Percentiles rank a stretch among this genome's conserved stretches.
Evolutionary conservation across 2,888 invertebrate species (phyloP).

Genomic region (Trachelus tabidus): DNA sequence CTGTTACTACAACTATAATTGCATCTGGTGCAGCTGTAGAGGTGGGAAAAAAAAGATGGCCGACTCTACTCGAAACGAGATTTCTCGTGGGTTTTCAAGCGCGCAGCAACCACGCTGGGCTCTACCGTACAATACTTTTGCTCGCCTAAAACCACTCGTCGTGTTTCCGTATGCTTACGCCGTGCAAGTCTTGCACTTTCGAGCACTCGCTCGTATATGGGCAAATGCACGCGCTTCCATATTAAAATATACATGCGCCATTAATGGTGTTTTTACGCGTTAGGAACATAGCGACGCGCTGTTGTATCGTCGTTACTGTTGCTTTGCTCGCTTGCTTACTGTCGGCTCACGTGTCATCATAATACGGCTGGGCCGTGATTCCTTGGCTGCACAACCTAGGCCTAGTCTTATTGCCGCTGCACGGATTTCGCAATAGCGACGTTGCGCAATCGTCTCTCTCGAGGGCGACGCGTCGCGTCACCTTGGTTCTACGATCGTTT

Average conservation of each 20-base stretch:
- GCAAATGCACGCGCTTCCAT: background rate
- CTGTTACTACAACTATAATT: background rate
- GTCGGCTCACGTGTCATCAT: background rate
- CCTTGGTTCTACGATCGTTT: background rate
- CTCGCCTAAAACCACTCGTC: background rate
- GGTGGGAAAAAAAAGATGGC: background rate
- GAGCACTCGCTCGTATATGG: background rate
- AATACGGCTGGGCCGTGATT: background rate
- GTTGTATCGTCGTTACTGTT: background rate
- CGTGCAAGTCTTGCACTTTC: background rate
- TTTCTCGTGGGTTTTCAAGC: slow-evolving; percentile 21
- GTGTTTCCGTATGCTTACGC: background rate
- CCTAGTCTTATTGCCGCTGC: background rate
- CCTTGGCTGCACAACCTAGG: background rate
- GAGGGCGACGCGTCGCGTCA: background rate
- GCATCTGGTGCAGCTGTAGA: background rate
- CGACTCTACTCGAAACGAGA: slow-evolving; percentile 5
- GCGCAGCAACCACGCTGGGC: background rate
- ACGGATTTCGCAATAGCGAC: background rate
- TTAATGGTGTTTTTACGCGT: background rate
- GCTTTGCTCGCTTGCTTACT: background rate
- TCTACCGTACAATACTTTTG: background rate
- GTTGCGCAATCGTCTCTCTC: background rate
- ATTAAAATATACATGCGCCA: background rate
- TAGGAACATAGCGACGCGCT: background rate